Conservation (phyloP, 2,888 invertebrate genomes). For the Dicyrtoma fusca region DNA sequence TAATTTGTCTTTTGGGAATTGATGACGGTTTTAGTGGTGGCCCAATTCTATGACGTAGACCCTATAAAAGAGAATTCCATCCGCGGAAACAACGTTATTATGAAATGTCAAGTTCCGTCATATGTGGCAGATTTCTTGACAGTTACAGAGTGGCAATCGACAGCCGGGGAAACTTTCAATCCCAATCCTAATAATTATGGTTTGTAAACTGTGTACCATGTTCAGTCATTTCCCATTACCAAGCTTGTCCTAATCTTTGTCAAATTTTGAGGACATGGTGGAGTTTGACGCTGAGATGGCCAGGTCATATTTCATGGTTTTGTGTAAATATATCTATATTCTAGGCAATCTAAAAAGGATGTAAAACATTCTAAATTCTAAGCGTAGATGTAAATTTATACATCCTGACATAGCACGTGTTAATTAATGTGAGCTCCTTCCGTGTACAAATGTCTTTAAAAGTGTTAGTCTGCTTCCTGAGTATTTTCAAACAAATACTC, state of each 20-base stretch:
- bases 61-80: slow-evolving; percentile 89
- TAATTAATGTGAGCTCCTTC: too few species aligned
- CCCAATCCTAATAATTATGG: slow-evolving; percentile 51
- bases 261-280: slow-evolving; percentile 12
- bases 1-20: too few species aligned
- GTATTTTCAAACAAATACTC: too few species aligned
- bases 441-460: too few species aligned
- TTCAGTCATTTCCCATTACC: not conserved
- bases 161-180: slow-evolving; percentile 52
- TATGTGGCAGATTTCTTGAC: slow-evolving; percentile 91
- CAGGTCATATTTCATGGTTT: slow-evolving; percentile 16
- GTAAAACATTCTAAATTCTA: too few species aligned
- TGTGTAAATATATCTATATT: too few species aligned
- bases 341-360: too few species aligned
- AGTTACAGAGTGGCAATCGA: slow-evolving; percentile 63
- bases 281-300: not conserved
- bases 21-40: slow-evolving; percentile 67
- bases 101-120: slow-evolving; percentile 88
- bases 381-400: too few species aligned
- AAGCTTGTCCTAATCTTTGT: not conserved
- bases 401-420: too few species aligned
- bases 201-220: slow-evolving; percentile 22
- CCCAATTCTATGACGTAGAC: slow-evolving; percentile 80
- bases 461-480: too few species aligned
- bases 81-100: slow-evolving; percentile 82